Conservation (phyloP, 2,888 invertebrate genomes). For the Drosophila barbarae region DNA sequence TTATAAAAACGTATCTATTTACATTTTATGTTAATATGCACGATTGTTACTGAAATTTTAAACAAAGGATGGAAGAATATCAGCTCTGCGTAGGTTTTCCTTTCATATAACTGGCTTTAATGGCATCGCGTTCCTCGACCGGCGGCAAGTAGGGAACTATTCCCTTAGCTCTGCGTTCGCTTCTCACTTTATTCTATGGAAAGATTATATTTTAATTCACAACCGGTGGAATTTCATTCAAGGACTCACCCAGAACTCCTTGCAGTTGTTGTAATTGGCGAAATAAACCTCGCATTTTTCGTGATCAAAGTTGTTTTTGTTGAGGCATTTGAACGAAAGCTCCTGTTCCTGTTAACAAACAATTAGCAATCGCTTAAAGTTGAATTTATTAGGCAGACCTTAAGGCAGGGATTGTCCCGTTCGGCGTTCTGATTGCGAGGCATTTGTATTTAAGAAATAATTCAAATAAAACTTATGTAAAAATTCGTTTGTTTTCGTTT, state of each 20-base stretch:
- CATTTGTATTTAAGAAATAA: constrained; percentile 55
- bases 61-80: constrained; percentile 19
- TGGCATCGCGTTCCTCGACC: constrained; percentile 84
- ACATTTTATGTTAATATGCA: background rate
- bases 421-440: constrained; percentile 76
- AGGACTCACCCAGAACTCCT: constrained; percentile 88
- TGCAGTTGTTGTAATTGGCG: constrained; percentile 89
- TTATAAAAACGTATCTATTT: constrained; percentile 1
- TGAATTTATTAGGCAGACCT: constrained; percentile 53
- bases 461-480: constrained; percentile 48
- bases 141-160: constrained; percentile 85
- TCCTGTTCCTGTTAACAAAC: constrained; percentile 84
- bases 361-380: background rate
- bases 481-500: constrained; percentile 33
- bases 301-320: constrained; percentile 84
- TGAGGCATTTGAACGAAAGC: constrained; percentile 86
- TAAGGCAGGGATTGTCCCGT: constrained; percentile 78
- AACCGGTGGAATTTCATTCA: constrained; percentile 5
- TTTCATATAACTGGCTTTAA: constrained; percentile 84
- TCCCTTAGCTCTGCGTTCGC: constrained; percentile 83
- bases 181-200: constrained; percentile 82
- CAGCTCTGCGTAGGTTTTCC: constrained; percentile 61
- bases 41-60: constrained; percentile 16
- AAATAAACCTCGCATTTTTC: constrained; percentile 85
- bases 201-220: background rate